Evolutionary conservation across 2,888 invertebrate species (phyloP), one percentile per base, ranked within the genome.

Genomic region (Drosophila merina): DNA sequence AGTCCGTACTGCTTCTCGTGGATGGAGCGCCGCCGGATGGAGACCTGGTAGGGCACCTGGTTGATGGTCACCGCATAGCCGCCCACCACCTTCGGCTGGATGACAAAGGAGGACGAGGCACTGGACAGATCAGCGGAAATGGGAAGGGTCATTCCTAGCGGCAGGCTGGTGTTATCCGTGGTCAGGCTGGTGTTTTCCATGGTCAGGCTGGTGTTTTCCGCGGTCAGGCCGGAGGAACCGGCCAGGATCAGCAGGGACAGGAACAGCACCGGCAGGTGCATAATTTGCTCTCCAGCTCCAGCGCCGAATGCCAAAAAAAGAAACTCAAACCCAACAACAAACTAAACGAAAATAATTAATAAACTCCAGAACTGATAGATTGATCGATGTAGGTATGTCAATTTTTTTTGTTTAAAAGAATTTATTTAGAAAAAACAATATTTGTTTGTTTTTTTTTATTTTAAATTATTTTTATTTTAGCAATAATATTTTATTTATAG

Each of bases 41-140:
- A 81, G 4, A 84, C 72, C 38, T 70, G 73, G 14, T 64, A 81
- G 8, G 81, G 85, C 0, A 58, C 66, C 2, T 58, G n/a, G 0
- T 45, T 33, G 2, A 72, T 72, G 5, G 36, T 12, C 4, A 84
- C 47, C 7, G 59, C 42, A 33, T 49, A 42, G 12, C 81, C 81
- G 7, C 81, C 85, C 1, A 81, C 66, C 8, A 81, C 68, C 14
- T 76, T 79, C 2, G 71, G 70, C 20, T 55, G 45, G 7, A 72
- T 55, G 8, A 64, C 55, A 3, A 64, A 72, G 9, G 33, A 20
- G 12, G 14, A 14, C 12, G 25, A 20, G 49, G 20, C 20, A n/a
- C 38, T 38, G 38, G 28, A n/a, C 36, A 36, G 5, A 36, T 4
- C 5, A 3, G 20, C 20, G 28, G 28, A 28, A 1, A 28, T 20